Conservation (phyloP, 1,140 invertebrate species). For the Lepidotrigona ventralis region DNA sequence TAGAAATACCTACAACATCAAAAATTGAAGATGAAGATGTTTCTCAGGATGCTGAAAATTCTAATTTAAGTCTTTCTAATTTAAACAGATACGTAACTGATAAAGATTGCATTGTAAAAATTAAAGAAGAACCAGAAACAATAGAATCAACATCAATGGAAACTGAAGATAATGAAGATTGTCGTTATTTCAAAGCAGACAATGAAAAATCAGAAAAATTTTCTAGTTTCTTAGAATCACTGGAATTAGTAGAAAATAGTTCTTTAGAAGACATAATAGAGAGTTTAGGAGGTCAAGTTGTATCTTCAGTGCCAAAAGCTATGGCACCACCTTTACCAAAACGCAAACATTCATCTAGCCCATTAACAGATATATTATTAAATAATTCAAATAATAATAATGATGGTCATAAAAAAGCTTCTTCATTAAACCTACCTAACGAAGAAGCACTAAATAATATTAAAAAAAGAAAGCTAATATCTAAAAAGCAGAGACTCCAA, state of each 20-base stretch:
- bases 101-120: too few relatives aligned
- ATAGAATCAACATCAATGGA: slow-evolving; percentile 30
- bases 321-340: slow-evolving; percentile 72
- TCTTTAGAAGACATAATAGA: slow-evolving; percentile 66
- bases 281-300: slow-evolving; percentile 58
- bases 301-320: slow-evolving; percentile 56
- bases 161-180: slow-evolving; percentile 62
- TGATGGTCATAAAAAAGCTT: slow-evolving; percentile 60
- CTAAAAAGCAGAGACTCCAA: slow-evolving; percentile 66
- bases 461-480: slow-evolving; percentile 71
- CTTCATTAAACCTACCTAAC: slow-evolving; percentile 29
- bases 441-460: slow-evolving; percentile 53
- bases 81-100: background rate
- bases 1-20: slow-evolving; percentile 26
- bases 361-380: slow-evolving; percentile 70
- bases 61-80: slow-evolving; percentile 15
- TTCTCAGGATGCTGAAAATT: slow-evolving; percentile 1
- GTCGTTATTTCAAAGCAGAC: slow-evolving; percentile 68
- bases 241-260: slow-evolving; percentile 51
- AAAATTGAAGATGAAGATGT: background rate
- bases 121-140: background rate
- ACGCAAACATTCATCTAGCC: slow-evolving; percentile 71
- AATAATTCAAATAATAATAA: slow-evolving; percentile 76
- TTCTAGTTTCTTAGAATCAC: slow-evolving; percentile 60
- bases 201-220: slow-evolving; percentile 64